Base-by-base conservation (phyloP, 92 coral and sea anemone genomes). In the Umimayanthus chanpuru region DNA sequence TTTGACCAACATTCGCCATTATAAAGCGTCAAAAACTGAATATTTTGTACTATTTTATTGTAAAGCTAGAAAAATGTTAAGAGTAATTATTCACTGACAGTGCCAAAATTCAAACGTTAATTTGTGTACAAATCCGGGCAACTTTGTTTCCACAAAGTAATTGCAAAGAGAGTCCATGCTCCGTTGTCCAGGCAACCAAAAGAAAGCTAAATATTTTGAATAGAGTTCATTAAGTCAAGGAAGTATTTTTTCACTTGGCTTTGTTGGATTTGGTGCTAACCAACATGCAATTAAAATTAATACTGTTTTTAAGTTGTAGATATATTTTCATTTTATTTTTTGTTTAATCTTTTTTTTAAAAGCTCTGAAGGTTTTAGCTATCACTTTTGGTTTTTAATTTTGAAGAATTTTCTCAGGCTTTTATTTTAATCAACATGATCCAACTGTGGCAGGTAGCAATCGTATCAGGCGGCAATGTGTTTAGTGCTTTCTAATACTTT, bases 141-240 rank as follows among this genome's bases (percentile, higher is more conserved):
- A 16, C 23, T 61, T 16, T 71, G 40, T 72, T 72, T 72, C 41
- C 40, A 8, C 21, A 20, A 23, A 61, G 7, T 26, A 72, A 72
- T 32, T 29, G 6, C 40, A 78, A 78, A 25, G 64, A 83, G 64
- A 41, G 67, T 44, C 26, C n/a, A 50, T 44, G 73, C 7, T 30
- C 21, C 26, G 78, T 83, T 44, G 87, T 68, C 87, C 5, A 29
- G 87, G 38, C 87, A 83, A 70, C 78, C 47, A 68, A 30, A 70
- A 12, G 14, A 44, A 83, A 83, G 67, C 87, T 5, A 83, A 25
- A 70, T 50, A 70, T 70, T 82, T 70, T 18, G 41, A 70, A 70
- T 70, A 21, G 28, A 68, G 87, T 70, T 83, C 87, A 83, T 83
- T 68, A 82, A 68, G 47, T 40, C 73, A 28, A 68, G 30, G 39